Conservation (phyloP, 2,888 invertebrate species). For the Tillus elongatus region DNA sequence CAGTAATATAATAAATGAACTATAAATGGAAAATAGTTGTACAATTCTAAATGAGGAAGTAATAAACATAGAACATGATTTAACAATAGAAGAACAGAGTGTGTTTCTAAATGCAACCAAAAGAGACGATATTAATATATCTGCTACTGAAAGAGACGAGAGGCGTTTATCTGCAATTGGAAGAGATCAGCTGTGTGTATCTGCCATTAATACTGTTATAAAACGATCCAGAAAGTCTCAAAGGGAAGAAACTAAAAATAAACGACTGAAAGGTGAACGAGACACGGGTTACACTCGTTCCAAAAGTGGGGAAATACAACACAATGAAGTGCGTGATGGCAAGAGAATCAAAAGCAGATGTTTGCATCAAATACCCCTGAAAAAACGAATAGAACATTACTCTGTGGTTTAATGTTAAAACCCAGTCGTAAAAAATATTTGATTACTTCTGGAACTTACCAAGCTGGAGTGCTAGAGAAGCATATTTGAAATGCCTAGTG, state of each 20-base stretch:
- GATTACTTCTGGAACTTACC: conserved; percentile 3
- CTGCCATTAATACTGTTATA: neutral
- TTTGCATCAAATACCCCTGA: conserved; percentile 1
- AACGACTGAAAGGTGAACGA: conserved; percentile 2
- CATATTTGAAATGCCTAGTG: neutral
- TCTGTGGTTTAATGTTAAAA: conserved; percentile 3
- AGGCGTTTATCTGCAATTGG: too few relatives aligned
- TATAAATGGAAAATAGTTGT: neutral
- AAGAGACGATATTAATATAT: too few relatives aligned
- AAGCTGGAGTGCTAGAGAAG: neutral
- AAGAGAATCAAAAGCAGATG: conserved; percentile 1
- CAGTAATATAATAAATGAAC: neutral
- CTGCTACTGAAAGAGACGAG: neutral
- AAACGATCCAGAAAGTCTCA: conserved; percentile 2
- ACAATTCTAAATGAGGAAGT: neutral
- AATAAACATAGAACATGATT: neutral
- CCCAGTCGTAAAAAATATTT: neutral
- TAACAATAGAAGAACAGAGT: neutral
- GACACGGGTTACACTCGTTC: neutral
- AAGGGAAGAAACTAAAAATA: conserved; percentile 1
- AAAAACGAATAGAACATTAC: conserved; percentile 2
- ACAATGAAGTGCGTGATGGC: neutral
- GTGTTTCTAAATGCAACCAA: too few relatives aligned
- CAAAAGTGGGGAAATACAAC: neutral
- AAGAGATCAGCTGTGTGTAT: neutral